Conservation (phyloP, 30 jellyfish, hydroid and myxozoan genomes). For the Cassiopea andromeda region DNA sequence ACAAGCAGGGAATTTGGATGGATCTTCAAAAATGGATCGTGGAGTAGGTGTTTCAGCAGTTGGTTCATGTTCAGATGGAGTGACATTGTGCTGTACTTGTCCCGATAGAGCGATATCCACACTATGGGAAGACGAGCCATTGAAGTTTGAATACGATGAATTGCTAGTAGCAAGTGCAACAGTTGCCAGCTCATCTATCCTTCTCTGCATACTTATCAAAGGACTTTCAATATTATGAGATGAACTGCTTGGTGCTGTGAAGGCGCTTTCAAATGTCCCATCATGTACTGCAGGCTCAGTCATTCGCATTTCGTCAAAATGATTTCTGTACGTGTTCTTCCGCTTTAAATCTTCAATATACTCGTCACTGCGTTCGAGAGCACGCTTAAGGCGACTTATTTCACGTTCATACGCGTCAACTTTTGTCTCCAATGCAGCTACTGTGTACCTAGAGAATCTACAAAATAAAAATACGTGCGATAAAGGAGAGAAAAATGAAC, state of each 20-base stretch:
- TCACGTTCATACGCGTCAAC: constrained; percentile 92
- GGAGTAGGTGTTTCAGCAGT: not conserved
- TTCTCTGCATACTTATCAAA: constrained; percentile 7
- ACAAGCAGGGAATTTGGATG: constrained; percentile 93
- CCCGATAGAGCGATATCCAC: not conserved
- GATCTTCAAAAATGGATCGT: constrained; percentile 72
- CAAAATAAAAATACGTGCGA: not conserved
- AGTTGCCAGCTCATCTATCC: constrained; percentile 59
- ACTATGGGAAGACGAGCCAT: not conserved
- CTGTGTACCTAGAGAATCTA: constrained; percentile 86
- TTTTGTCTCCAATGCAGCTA: constrained; percentile 94
- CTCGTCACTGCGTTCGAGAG: constrained; percentile 92
- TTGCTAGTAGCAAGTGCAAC: constrained; percentile 51
- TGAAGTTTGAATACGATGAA: not conserved
- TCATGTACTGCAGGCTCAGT: not conserved
- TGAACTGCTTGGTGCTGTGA: not conserved
- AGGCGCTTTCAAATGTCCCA: constrained; percentile 10
- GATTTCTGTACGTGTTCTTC: not conserved
- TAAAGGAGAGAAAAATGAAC: not conserved
- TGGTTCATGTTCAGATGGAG: not conserved
- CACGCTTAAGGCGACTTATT: constrained; percentile 79
- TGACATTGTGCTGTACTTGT: not conserved
- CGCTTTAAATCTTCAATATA: constrained; percentile 82
- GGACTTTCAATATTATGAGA: constrained; percentile 4
- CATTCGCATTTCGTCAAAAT: not conserved